Base-by-base conservation (phyloP, 2,113 vertebrate genomes). In the Chiloscyllium plagiosum region DNA sequence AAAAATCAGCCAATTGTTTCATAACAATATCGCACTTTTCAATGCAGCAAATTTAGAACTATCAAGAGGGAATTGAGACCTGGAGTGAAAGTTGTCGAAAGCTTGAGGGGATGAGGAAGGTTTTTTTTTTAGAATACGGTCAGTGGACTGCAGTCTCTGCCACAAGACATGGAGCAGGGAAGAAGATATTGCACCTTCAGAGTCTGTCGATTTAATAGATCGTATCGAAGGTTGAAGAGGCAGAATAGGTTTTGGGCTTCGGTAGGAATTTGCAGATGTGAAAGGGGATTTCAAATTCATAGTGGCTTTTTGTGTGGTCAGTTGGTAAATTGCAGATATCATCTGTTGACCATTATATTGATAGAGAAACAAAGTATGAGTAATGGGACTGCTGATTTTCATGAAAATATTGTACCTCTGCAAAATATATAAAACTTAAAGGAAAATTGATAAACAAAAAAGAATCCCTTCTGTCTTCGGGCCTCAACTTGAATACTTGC, bases 381-480 rank as follows among this genome's bases (percentile, higher is more conserved):
- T 80, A 37, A n/a, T 83, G 78, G 13, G n/a, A 80, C 78, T 83
- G 76, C 12, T 83, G 56, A 17, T 83, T 4, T 42, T 17, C 37
- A 83, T 83, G n/a, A 42, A 42, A n/a, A 83, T 42, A 78, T n/a
- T n/a, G n/a, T 83, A 15, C 78, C 78, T 42, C 78, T 19, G 12
- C 15, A 83, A 37, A 19, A 19, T 83, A 42, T 83, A 42, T 33
- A 83, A 83, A 83, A 42, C 13, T 47, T 37, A 83, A 42, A 83
- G n/a, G 78, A 83, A 20, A 83, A 83, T 42, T 50, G 20, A 52
- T 87, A 87, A 96, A 22, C 3, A 26, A 52, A 50, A 92, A 96
- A 96, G 96, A 94, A 94, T 72, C 72, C 70, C 95, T 94, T 95
- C 68, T 96, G 96, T 70, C 12, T 94, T 86, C 70, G 69, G n/a